phyloP scores from a whole-genome alignment of 2,888 invertebrate species.

The Margaritifera margaritifera region DNA sequence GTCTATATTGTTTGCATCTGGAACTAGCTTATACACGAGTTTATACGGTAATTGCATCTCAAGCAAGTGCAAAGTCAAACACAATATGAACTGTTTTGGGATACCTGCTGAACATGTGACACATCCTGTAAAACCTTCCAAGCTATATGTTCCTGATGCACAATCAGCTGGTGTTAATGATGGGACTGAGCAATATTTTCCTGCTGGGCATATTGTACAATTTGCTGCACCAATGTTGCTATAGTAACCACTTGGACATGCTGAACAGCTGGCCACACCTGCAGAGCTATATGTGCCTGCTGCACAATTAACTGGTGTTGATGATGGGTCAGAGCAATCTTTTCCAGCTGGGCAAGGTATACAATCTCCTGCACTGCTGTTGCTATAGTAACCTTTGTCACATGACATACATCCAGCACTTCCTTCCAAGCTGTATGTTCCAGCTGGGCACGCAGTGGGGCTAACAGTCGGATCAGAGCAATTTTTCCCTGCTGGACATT shows the following conservation, averaged over 20 bases:
- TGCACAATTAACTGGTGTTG: slow-evolving; percentile 22
- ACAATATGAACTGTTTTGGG: slow-evolving; percentile 1
- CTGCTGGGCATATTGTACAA: slow-evolving; percentile 28
- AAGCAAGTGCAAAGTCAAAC: no score
- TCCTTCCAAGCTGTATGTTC: slow-evolving; percentile 37
- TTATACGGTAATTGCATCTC: no score
- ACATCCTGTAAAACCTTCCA: slow-evolving; percentile 29
- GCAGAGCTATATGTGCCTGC: slow-evolving; percentile 37
- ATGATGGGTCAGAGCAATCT: slow-evolving; percentile 30
- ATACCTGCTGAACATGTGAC: slow-evolving; percentile 37
- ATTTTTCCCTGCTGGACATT: slow-evolving; percentile 54
- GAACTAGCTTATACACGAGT: no score
- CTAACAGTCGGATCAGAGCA: slow-evolving; percentile 41
- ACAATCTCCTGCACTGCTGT: slow-evolving; percentile 16
- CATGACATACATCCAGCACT: slow-evolving; percentile 22
- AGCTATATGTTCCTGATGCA: slow-evolving; percentile 41
- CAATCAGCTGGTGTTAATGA: slow-evolving; percentile 17
- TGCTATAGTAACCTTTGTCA: slow-evolving; percentile 24
- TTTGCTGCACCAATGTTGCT: slow-evolving; percentile 12
- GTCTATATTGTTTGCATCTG: no score
- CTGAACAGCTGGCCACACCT: slow-evolving; percentile 24
- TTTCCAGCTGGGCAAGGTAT: slow-evolving; percentile 30
- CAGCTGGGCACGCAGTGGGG: slow-evolving; percentile 30
- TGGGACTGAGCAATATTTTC: slow-evolving; percentile 14
- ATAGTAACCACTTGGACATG: slow-evolving; percentile 40